These are phyloP conservation scores for Phylloscopus trochilus DNA, from an alignment of 2,113 vertebrate species.

Conservation along the genomic window DNA sequence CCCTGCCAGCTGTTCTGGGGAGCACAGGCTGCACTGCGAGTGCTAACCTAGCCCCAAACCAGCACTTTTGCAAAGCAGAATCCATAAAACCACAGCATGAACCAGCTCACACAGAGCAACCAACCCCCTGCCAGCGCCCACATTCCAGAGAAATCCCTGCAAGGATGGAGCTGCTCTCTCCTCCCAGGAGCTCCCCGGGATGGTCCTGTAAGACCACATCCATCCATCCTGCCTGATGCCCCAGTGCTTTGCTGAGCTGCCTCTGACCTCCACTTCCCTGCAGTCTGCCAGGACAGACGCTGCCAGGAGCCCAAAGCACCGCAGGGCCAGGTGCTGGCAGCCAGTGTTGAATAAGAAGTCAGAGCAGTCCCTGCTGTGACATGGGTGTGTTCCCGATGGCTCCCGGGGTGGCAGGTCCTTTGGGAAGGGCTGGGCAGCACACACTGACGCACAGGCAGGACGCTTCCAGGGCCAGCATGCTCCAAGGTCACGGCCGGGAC, in stretches of 20 bases:
- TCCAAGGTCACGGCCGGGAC: neutral
- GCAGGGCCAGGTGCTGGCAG: neutral
- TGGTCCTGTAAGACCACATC: neutral
- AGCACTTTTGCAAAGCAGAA: neutral
- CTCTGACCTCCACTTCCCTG: neutral
- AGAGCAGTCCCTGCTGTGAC: rapidly evolving
- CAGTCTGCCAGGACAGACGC: neutral
- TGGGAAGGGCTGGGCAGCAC: neutral
- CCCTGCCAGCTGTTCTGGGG: neutral
- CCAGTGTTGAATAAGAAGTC: neutral
- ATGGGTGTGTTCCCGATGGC: rapidly evolving
- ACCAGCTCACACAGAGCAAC: neutral
- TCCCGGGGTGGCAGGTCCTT: neutral
- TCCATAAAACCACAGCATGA: neutral
- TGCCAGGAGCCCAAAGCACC: neutral
- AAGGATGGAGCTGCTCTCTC: neutral
- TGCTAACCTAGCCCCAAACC: neutral
- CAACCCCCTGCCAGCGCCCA: rapidly evolving
- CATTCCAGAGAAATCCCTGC: neutral
- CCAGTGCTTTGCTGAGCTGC: neutral
- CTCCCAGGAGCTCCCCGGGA: neutral
- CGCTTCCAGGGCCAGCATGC: neutral
- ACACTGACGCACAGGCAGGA: neutral
- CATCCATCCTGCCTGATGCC: neutral
- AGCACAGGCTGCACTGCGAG: neutral